These are phyloP conservation scores for Sylvia borin DNA, from an alignment of 2,797 vertebrate genomes.

Conservation along the genomic window DNA sequence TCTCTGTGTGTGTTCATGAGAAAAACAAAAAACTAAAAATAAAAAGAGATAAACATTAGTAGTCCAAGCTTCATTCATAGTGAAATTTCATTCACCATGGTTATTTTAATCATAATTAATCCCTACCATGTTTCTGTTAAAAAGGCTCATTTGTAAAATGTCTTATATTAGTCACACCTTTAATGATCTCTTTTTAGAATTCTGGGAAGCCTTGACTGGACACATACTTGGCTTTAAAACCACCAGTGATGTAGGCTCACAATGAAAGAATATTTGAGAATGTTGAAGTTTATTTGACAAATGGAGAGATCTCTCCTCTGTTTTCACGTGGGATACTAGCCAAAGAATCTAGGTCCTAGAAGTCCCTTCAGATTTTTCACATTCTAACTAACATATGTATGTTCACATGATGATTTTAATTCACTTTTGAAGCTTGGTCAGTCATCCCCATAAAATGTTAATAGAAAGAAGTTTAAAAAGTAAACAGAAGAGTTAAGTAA, in stretches of 20 bases:
- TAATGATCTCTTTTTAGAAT: not conserved
- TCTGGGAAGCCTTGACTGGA: not conserved
- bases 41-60: not conserved
- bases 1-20: not conserved
- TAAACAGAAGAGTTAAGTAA: not conserved
- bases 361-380: not conserved
- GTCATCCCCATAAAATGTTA: not conserved
- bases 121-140: not conserved
- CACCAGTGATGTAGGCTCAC: not conserved
- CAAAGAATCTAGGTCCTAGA: not conserved
- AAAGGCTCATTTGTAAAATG: not conserved
- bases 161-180: not conserved
- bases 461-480: not conserved
- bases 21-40: not conserved
- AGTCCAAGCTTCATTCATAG: not conserved
- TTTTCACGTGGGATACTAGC: not conserved
- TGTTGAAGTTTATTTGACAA: not conserved
- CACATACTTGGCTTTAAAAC: not conserved
- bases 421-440: not conserved
- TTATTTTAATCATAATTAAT: not conserved
- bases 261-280: not conserved
- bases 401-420: not conserved
- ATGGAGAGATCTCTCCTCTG: not conserved
- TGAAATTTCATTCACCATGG: not conserved
- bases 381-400: not conserved